Base-by-base conservation (phyloP, 2,797 vertebrate genomes). In the Pelodytes ibericus region DNA sequence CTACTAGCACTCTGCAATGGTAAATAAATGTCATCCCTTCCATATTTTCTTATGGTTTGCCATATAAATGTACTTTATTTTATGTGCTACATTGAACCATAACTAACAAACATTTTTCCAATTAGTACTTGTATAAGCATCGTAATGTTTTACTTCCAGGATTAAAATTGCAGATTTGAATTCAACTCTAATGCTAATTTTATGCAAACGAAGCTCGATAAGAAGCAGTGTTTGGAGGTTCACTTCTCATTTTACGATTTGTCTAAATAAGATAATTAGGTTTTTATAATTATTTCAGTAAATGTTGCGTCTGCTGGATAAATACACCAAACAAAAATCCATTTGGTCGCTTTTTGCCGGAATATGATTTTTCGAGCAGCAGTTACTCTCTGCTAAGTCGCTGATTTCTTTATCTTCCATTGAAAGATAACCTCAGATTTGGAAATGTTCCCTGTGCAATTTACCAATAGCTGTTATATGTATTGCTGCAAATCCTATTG, bases 191-290 rank as follows among this genome's bases (percentile, higher is more conserved):
- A 78, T 72, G 61, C 27, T 59, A 77, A 72, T 66, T 78, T 51
- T 79, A 79, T 79, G 76, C 76, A 79, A 79, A 73, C 62, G 24
- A 66, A 77, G 60, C 75, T 39, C 53, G 8, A 53, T 36, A 60
- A 66, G 53, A 41, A 72, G 69, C 57, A 79, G 68, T 79, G 70
- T 79, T 73, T 79, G 70, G 47, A 79, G 44, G 70, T 72, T 73
- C 57, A 31, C 30, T 67, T 73, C 71, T 63, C 41, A 20, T 57
- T 64, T 73, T 73, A 27, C 24, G 58, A 79, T 73, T 72, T 68
- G 56, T 79, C 76, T 73, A 79, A 79, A 79, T 57, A 72, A 73
- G 70, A 73, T 79, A 79, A 79, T 79, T 79, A 53, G 22, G 44
- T 68, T 73, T 72, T 72, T 72, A 26, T 72, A 72, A 78, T 78